Evolutionary conservation across 2,113 vertebrate species (phyloP).

Genomic region (Dunckerocampus dactyliophorus): DNA sequence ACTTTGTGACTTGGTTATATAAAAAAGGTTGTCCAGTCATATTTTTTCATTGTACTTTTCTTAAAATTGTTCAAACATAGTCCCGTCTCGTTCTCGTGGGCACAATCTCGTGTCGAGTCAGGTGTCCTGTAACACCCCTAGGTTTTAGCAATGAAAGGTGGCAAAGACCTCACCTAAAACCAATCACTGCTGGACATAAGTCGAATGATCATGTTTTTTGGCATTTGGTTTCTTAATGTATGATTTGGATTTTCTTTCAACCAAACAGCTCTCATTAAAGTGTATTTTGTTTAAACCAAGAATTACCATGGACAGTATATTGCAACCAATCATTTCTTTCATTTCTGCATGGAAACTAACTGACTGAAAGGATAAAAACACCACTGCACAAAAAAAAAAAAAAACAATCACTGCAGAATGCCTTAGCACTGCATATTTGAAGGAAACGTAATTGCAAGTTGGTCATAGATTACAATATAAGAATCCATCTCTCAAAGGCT

Average conservation of each 20-base stretch:
- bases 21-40: too few relatives aligned
- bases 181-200: slow-evolving; percentile 24
- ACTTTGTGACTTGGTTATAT: too few relatives aligned
- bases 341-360: slow-evolving; percentile 48
- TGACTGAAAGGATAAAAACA: slow-evolving; percentile 36
- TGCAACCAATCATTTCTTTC: slow-evolving; percentile 46
- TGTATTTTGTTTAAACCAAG: slow-evolving; percentile 48
- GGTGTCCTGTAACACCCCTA: too few relatives aligned
- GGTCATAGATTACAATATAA: background rate
- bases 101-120: too few relatives aligned
- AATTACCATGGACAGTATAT: slow-evolving; percentile 51
- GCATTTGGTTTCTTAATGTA: slow-evolving; percentile 35
- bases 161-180: slow-evolving; percentile 12
- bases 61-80: too few relatives aligned
- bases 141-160: background rate
- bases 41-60: too few relatives aligned
- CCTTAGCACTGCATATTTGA: background rate
- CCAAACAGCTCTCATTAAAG: slow-evolving; percentile 34
- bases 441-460: background rate
- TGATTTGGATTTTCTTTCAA: slow-evolving; percentile 47
- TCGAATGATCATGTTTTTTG: slow-evolving; percentile 43
- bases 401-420: background rate
- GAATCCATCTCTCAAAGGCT: background rate
- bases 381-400: slow-evolving; percentile 33
- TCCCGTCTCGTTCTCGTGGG: too few relatives aligned